Evolutionary conservation across 2,888 invertebrate genomes (phyloP), one percentile per base, ranked within the genome.

Genomic region (Pristionchus maxplancki): DNA sequence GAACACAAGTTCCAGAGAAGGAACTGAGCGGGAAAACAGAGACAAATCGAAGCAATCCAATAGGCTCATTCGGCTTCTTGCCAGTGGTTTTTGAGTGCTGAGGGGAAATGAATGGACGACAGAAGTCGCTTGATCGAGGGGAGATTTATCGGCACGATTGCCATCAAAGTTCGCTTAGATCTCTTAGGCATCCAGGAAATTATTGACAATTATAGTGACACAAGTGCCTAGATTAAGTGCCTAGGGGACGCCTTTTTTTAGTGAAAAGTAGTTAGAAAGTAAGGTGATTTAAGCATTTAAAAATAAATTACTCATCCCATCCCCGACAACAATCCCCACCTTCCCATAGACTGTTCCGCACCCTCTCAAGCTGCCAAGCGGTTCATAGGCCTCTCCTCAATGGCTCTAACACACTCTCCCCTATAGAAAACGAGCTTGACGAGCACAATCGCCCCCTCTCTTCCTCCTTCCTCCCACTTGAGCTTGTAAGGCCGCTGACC

Each of bases 401-500:
- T 78, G 40, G 78, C 78, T 78, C 78, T 78, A n/a, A 78, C 78
- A 78, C 44, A 28, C 74, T 20, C 74, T 74, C 74, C 24, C 17
- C 78, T 40, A 78, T 28, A 78, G 44, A 78, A 78, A 78, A 78
- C 78, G 78, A 78, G 78, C 78, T 78, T 78, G 78, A 78, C 48
- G 24, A 71, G 37, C 71, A 71, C 67, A 67, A 31, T 37, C 64
- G 8, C 64, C 5, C 11, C 62, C 62, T 64, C 20, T 24, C 64
- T 31, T 31, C 62, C 67, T 34, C 31, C 44, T 40, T 24, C 44
- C 44, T 78, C 17, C 78, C 78, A 78, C 78, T 78, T 78, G 78
- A 78, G 78, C 24, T 20, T 11, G 8, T n/a, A 78, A 78, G 78
- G 78, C 78, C 78, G 20, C n/a, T 6, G 8, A 58, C 78, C 24